Conservation (phyloP, 2,888 invertebrate species). For the Drosophila hamatofila region DNA sequence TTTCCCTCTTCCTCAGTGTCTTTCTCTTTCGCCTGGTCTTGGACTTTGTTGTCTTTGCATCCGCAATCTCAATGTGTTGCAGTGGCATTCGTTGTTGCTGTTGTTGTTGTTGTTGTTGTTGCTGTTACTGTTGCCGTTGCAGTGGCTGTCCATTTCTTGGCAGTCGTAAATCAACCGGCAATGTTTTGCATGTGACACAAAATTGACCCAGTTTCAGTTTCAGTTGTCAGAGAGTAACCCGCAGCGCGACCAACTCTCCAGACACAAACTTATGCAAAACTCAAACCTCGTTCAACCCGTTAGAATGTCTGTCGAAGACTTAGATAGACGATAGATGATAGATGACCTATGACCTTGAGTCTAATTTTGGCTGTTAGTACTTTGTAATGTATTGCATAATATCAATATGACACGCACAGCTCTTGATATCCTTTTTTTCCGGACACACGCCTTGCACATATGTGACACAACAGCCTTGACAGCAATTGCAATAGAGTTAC, state of each 20-base stretch:
- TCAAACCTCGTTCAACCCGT: slow-evolving; percentile 32
- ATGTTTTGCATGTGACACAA: slow-evolving; percentile 70
- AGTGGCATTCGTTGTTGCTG: slow-evolving; percentile 32
- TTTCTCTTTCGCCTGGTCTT: slow-evolving; percentile 3
- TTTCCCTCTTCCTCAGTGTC: slow-evolving; percentile 1
- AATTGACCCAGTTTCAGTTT: slow-evolving; percentile 48
- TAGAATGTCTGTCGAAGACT: background rate
- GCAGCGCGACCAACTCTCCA: slow-evolving; percentile 38
- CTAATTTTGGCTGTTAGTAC: background rate
- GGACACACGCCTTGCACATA: slow-evolving; percentile 39
- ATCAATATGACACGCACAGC: slow-evolving; percentile 45
- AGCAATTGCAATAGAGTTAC: background rate
- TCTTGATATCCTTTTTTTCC: slow-evolving; percentile 22
- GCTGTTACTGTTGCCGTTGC: slow-evolving; percentile 29
- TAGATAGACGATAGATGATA: background rate
- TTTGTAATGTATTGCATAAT: slow-evolving; percentile 28
- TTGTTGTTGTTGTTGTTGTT: slow-evolving; percentile 24
- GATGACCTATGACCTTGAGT: slow-evolving; percentile 36
- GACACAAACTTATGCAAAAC: slow-evolving; percentile 45
- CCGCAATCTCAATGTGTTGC: slow-evolving; percentile 51
- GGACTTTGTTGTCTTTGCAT: slow-evolving; percentile 34
- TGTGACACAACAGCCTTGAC: slow-evolving; percentile 33
- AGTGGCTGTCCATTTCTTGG: slow-evolving; percentile 37
- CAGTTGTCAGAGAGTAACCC: slow-evolving; percentile 35
- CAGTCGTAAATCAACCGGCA: slow-evolving; percentile 68